Evolutionary conservation across 2,888 invertebrate species (phyloP).

Genomic region (Cheilosia vulpina): DNA sequence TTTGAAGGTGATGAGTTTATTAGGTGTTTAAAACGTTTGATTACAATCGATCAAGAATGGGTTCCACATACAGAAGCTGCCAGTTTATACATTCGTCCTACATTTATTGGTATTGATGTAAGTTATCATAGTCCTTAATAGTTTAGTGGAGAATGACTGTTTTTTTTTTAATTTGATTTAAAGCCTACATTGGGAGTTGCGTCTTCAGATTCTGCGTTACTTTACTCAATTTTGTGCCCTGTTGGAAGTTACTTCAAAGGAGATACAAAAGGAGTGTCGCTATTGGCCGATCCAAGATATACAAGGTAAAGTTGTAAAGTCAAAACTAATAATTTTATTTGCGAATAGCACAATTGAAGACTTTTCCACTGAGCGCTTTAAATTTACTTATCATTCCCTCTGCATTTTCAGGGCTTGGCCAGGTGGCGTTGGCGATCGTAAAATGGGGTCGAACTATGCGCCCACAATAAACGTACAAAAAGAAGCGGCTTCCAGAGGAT

Average conservation of each 20-base stretch:
- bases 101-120: conserved; percentile 98
- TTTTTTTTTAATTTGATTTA: conserved; percentile 71
- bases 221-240: conserved; percentile 96
- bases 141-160: background rate
- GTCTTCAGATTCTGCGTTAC: conserved; percentile 92
- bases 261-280: conserved; percentile 87
- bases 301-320: conserved; percentile 82
- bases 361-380: background rate
- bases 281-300: conserved; percentile 96
- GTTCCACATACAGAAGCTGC: conserved; percentile 95
- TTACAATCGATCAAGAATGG: conserved; percentile 98
- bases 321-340: no score
- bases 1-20: conserved; percentile 95
- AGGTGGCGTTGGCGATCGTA: conserved; percentile 96
- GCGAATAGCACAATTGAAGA: no score
- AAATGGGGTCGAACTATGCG: conserved; percentile 97
- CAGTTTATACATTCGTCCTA: conserved; percentile 97
- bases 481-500: conserved; percentile 89
- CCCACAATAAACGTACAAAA: conserved; percentile 94
- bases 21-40: conserved; percentile 91
- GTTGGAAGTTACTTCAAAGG: conserved; percentile 96
- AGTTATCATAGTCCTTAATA: conserved; percentile 81
- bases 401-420: conserved; percentile 89
- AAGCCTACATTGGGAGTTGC: conserved; percentile 97
- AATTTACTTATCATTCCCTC: background rate